phyloP scores from a whole-genome alignment of 2,113 vertebrate genomes.

The Cheirogaleus medius region DNA sequence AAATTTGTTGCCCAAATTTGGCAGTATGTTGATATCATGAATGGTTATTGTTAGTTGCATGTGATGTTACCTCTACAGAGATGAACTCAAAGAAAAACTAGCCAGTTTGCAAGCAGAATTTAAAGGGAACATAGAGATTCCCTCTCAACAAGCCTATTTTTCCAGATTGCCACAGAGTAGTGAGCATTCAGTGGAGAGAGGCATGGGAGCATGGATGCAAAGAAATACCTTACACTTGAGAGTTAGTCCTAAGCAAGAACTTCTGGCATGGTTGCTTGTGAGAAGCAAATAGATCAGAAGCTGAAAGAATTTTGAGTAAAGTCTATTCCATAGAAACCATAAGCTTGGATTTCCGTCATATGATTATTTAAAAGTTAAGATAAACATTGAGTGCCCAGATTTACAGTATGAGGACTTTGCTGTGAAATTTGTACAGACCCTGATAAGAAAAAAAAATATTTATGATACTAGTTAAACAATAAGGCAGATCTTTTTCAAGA shows the following conservation, averaged over 20 bases:
- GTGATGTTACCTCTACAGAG: neutral
- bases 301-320: neutral
- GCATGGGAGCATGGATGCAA: neutral
- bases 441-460: neutral
- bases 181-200: neutral
- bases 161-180: neutral
- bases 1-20: neutral
- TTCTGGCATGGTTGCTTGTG: neutral
- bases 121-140: neutral
- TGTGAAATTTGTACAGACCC: neutral
- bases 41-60: neutral
- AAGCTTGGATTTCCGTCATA: neutral
- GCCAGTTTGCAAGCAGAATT: neutral
- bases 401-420: neutral
- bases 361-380: neutral
- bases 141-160: neutral
- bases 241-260: neutral
- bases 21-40: neutral
- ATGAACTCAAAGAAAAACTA: neutral
- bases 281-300: neutral
- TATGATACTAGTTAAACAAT: neutral
- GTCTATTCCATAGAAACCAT: neutral
- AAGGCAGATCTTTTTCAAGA: neutral
- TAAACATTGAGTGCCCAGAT: neutral
- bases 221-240: neutral